Evolutionary conservation across 2,113 vertebrate species (phyloP), one percentile per base, ranked within the genome.

Genomic region (Esox niger): DNA sequence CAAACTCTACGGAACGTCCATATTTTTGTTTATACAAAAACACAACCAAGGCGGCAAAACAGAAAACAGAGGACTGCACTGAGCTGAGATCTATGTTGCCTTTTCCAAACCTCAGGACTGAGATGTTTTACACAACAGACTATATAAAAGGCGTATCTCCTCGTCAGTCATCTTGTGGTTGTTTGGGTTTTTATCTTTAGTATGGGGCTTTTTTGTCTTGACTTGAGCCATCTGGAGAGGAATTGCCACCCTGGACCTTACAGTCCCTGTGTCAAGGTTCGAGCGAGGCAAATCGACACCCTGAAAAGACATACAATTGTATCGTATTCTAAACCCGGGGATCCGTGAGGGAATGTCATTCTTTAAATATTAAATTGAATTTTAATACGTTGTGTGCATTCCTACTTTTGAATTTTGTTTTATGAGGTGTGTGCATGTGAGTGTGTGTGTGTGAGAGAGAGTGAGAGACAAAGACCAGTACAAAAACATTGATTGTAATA

Each of bases 101-200:
- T 90, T 43, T 89, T 89, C 82, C 81, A 86, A 87, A 82, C 83
- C 89, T 90, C 91, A 91, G 88, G 88, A 91, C 87, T 83, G 82
- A 90, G 89, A 88, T 86, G 86, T 85, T 88, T 86, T 87, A 82
- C 85, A 88, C 85, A 88, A 78, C 84, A 91, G 88, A 92, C 88
- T 87, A 73, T 80, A 64, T 58, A 82, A 85, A 87, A 86, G 79
- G 78, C 83, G 79, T 79, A 84, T 89, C 82, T 87, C 82, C 81
- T 86, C 86, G 82, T 85, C 78, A 68, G 81, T 89, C 82, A 75
- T 79, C 82, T 79, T 79, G 81, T 80, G 84, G 82, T 88, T 83
- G 82, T 89, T 84, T 79, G 76, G 85, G 79, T 81, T 75, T 86
- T 83, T 77, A 80, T 80, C 82, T 79, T 64, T 81, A 86, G 85